phyloP scores from a whole-genome alignment of 23 tunicate genomes.

The Ascidia mentula region DNA sequence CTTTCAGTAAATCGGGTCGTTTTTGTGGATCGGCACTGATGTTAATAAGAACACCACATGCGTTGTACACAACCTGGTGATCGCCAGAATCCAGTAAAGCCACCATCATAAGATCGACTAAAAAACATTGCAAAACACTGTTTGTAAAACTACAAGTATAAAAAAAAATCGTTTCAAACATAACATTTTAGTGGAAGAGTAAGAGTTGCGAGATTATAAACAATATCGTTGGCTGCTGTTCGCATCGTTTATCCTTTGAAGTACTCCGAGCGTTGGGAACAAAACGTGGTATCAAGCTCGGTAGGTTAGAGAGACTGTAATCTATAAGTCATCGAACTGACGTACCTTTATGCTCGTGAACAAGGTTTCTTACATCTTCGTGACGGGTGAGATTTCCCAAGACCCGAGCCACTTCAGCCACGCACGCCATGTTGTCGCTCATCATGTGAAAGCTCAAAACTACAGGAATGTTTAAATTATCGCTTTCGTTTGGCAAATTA shows the following conservation, averaged over 20 bases:
- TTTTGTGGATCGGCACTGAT: conserved; percentile 57
- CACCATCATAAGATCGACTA: conserved; percentile 82
- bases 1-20: conserved; percentile 41
- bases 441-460: conserved; percentile 37
- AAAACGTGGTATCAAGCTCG: too few relatives aligned
- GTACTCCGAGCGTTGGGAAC: too few relatives aligned
- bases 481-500: too few relatives aligned
- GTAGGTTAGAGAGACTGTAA: too few relatives aligned
- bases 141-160: too few relatives aligned
- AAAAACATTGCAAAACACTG: too few relatives aligned
- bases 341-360: conserved; percentile 62
- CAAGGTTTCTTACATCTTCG: conserved; percentile 60
- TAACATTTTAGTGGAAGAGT: too few relatives aligned
- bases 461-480: too few relatives aligned
- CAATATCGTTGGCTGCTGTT: too few relatives aligned
- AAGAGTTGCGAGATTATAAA: too few relatives aligned
- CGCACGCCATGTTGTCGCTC: conserved; percentile 60
- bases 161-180: too few relatives aligned
- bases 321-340: background rate
- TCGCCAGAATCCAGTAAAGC: conserved; percentile 78
- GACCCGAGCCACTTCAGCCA: conserved; percentile 69
- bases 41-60: conserved; percentile 84
- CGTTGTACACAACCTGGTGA: conserved; percentile 71
- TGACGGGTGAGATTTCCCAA: conserved; percentile 79
- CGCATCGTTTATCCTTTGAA: too few relatives aligned